These are phyloP conservation scores for Propithecus coquereli DNA, from an alignment of 2,113 vertebrate genomes.

Conservation along the genomic window DNA sequence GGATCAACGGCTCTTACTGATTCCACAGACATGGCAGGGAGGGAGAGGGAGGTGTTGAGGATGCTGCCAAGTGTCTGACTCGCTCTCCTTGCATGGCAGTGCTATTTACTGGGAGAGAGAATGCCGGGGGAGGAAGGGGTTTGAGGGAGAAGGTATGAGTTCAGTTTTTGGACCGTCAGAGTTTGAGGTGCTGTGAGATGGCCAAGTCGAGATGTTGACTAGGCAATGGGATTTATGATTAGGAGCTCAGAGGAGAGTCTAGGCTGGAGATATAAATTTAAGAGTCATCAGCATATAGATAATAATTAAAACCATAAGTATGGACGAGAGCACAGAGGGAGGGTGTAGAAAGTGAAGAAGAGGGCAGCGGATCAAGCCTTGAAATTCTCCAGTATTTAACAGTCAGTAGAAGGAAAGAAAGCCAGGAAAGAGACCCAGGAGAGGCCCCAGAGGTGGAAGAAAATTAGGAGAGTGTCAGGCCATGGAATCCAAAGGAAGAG, in stretches of 20 bases:
- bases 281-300: conserved; percentile 64
- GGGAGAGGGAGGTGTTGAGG: neutral
- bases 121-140: conserved; percentile 44
- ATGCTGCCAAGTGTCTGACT: conserved; percentile 31
- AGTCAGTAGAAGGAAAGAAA: neutral
- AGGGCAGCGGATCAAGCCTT: conserved; percentile 35
- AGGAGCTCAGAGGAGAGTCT: conserved; percentile 48
- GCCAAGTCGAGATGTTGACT: conserved; percentile 64
- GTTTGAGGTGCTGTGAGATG: conserved; percentile 47
- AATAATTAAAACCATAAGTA: conserved; percentile 72
- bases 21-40: neutral
- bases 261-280: conserved; percentile 64
- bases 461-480: neutral
- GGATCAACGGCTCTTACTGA: neutral
- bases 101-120: conserved; percentile 32
- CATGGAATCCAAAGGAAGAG: neutral
- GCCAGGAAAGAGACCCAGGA: neutral
- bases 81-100: neutral
- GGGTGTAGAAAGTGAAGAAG: conserved; percentile 29
- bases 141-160: conserved; percentile 50
- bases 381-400: conserved; percentile 26
- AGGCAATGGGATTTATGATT: conserved; percentile 65
- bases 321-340: conserved; percentile 28
- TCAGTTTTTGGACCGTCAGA: conserved; percentile 57
- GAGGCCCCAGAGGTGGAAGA: neutral